Evolutionary conservation across 2,888 invertebrate genomes (phyloP), one percentile per base, ranked within the genome.

Genomic region (Amphipyra tragopoginis): DNA sequence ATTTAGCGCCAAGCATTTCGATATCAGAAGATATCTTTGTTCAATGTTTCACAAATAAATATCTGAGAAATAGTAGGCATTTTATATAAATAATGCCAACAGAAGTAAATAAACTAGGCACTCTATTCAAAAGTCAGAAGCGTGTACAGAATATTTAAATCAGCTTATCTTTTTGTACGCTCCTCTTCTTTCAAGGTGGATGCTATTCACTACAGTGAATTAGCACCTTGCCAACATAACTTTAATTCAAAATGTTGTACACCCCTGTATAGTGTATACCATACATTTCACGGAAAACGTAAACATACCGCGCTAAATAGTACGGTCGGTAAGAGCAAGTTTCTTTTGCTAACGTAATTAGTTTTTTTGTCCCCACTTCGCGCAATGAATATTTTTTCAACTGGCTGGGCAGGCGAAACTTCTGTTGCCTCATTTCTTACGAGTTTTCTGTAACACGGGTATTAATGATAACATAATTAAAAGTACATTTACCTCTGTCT

Each of bases 401-500:
- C 49, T 36, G 13, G 13, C 40, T 21, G 3, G 7, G 34, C 72
- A 45, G 34, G 15, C 36, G 43, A 53, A 67, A 65, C 53, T 70
- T 63, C 54, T 70, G 68, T 70, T 62, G 34, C 56, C 65, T 57
- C 61, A 62, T 71, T 72, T 71, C 71, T 72, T 71, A 71, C 34
- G 40, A 57, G 43, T 51, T 44, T 67, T 58, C 55, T 51, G 55
- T 49, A 60, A 65, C 58, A 70, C 71, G 65, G 70, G 61, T 61
- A 47, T 72, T 69, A 72, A 72, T 66, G 58, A 77, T 69, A 71
- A 71, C 51, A 72, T 66, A 81, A 82, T 83, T 79, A 80, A 80
- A 75, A 75, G 65, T 58, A 77, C 76, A 73, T 81, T 80, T 72
- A 69, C 57, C 59, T 65, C 52, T 59, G 65, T 72, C 58, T 66